Conservation (phyloP, 2,888 invertebrate genomes). For the Drosophila austrosaltans region DNA sequence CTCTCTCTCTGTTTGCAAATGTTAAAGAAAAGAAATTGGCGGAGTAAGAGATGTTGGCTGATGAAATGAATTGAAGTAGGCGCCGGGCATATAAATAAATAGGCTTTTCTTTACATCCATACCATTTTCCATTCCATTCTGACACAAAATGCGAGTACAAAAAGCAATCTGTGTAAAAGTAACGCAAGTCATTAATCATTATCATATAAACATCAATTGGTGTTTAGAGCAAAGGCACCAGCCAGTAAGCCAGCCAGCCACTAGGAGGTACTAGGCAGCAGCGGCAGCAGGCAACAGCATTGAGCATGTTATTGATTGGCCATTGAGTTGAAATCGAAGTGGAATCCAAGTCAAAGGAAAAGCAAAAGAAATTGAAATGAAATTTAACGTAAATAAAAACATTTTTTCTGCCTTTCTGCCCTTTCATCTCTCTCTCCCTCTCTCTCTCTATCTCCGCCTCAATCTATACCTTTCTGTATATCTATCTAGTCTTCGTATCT, state of each 20-base stretch:
- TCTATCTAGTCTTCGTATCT: slow-evolving; percentile 10
- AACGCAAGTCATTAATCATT: slow-evolving; percentile 69
- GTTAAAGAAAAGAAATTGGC: neutral
- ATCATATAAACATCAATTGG: slow-evolving; percentile 76
- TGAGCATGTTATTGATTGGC: slow-evolving; percentile 58
- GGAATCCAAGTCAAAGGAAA: slow-evolving; percentile 40
- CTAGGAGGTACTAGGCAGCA: slow-evolving; percentile 4
- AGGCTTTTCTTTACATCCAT: slow-evolving; percentile 32
- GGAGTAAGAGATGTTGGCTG: neutral
- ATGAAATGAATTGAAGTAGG: slow-evolving; percentile 22
- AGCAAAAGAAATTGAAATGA: slow-evolving; percentile 58
- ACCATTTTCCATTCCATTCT: slow-evolving; percentile 5
- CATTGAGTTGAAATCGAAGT: slow-evolving; percentile 52
- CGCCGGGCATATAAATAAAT: slow-evolving; percentile 52
- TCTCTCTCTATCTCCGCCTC: neutral
- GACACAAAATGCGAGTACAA: slow-evolving; percentile 21
- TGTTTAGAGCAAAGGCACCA: slow-evolving; percentile 56
- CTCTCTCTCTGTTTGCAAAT: neutral
- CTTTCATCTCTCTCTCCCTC: neutral
- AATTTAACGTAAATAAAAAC: slow-evolving; percentile 58
- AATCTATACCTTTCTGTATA: neutral
- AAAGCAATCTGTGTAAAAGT: slow-evolving; percentile 63
- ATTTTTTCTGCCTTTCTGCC: slow-evolving; percentile 14
- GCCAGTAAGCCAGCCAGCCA: slow-evolving; percentile 23
- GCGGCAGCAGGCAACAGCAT: slow-evolving; percentile 27